Percentiles rank a stretch among this genome's conserved stretches.
phyloP scores from a whole-genome alignment of 2,797 vertebrate genomes.

The Pelochelys cantorii region DNA sequence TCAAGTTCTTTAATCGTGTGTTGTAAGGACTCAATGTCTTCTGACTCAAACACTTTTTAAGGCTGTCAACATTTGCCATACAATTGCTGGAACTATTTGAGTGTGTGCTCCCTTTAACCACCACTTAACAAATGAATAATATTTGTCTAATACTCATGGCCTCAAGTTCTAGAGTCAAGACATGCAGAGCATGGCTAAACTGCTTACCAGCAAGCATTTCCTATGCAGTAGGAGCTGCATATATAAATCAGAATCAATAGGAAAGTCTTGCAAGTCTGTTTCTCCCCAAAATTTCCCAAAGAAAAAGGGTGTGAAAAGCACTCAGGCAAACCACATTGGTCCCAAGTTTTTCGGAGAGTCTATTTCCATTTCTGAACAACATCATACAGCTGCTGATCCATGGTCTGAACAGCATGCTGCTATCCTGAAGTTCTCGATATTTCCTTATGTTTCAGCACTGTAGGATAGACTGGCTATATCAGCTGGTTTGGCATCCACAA shows the following conservation, averaged over 20 bases:
- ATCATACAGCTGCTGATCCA: neutral
- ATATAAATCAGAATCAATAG: neutral
- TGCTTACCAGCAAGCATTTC: neutral
- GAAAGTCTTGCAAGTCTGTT: neutral
- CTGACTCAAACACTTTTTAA: neutral
- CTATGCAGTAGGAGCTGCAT: neutral
- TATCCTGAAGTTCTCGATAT: neutral
- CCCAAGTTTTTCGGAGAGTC: neutral
- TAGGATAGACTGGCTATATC: no score
- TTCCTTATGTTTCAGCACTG: neutral
- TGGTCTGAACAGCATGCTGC: neutral
- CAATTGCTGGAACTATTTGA: neutral
- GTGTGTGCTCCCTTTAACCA: neutral
- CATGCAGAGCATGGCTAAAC: neutral
- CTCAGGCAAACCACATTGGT: neutral
- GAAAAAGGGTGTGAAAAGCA: neutral
- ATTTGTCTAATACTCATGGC: neutral
- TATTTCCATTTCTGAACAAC: neutral
- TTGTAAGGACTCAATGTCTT: neutral
- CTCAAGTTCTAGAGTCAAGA: neutral
- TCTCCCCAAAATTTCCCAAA: neutral
- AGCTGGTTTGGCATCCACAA: no score
- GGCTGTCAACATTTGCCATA: neutral
- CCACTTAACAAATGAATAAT: neutral
- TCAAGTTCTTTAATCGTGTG: neutral